A percentile compares a stretch with the other conserved stretches of the same genome.
These are phyloP conservation scores for Leptosomus discolor DNA, from an alignment of 2,113 vertebrate species.

Conservation along the genomic window DNA sequence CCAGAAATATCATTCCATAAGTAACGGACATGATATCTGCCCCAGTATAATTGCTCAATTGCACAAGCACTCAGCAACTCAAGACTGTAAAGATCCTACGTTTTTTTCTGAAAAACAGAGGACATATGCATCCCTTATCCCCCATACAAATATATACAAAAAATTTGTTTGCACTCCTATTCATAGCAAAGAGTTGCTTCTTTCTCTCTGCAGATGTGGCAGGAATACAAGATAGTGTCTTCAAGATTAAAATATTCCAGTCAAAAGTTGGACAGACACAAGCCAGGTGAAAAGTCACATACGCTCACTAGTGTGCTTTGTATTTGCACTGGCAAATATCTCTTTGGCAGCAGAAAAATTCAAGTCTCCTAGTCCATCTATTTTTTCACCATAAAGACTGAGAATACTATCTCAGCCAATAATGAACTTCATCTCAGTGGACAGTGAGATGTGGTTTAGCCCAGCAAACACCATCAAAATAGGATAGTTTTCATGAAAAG, in stretches of 20 bases:
- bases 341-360: background rate
- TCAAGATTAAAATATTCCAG: background rate
- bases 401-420: background rate
- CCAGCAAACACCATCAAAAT: background rate
- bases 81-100: background rate
- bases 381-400: background rate
- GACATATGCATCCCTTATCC: background rate
- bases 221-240: background rate
- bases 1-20: background rate
- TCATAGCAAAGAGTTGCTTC: background rate
- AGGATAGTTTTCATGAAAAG: background rate
- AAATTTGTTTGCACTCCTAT: background rate
- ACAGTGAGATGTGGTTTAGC: background rate
- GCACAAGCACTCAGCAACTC: background rate
- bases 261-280: background rate
- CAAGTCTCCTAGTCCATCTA: background rate
- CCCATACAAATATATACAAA: background rate
- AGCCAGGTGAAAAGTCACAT: background rate
- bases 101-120: background rate
- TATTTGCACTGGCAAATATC: background rate
- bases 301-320: fast-evolving
- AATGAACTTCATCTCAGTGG: background rate
- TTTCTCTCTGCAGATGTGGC: background rate
- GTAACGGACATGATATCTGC: background rate
- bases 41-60: background rate